phyloP scores from a whole-genome alignment of 2,888 invertebrate genomes.

The Cyaniris semiargus region DNA sequence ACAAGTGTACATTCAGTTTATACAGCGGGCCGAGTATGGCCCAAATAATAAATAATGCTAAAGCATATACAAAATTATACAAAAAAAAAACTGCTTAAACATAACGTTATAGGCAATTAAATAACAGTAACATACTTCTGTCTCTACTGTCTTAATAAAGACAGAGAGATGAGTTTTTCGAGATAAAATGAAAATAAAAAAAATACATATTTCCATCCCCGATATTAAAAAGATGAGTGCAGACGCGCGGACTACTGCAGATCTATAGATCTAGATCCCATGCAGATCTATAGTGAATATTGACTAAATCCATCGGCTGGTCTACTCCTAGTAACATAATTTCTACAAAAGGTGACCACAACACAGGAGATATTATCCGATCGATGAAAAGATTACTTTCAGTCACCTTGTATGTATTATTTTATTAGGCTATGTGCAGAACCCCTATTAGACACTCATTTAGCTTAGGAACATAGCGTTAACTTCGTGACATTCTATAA shows the following conservation, averaged over 20 bases:
- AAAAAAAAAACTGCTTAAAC: not conserved
- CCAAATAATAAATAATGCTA: slow-evolving; percentile 2
- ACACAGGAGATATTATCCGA: too few relatives aligned
- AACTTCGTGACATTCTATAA: not conserved
- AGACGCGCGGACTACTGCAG: not conserved
- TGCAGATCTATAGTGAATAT: not conserved
- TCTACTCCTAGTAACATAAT: not conserved
- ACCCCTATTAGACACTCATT: not conserved
- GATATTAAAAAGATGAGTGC: not conserved
- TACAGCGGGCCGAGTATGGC: not conserved
- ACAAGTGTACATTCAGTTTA: not conserved
- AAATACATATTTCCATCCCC: not conserved
- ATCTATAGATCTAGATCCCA: not conserved
- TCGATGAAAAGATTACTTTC: not conserved
- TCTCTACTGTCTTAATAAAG: not conserved
- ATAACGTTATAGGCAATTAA: not conserved
- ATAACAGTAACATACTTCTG: not conserved
- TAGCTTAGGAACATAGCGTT: not conserved
- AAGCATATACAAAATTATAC: not conserved
- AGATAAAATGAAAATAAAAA: not conserved
- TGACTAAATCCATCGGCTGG: not conserved
- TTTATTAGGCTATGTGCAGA: not conserved
- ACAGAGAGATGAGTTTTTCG: not conserved
- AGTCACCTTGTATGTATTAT: not conserved
- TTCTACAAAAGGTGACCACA: not conserved